Base-by-base conservation (phyloP, 2,797 vertebrate genomes). In the Austrolebias charrua region DNA sequence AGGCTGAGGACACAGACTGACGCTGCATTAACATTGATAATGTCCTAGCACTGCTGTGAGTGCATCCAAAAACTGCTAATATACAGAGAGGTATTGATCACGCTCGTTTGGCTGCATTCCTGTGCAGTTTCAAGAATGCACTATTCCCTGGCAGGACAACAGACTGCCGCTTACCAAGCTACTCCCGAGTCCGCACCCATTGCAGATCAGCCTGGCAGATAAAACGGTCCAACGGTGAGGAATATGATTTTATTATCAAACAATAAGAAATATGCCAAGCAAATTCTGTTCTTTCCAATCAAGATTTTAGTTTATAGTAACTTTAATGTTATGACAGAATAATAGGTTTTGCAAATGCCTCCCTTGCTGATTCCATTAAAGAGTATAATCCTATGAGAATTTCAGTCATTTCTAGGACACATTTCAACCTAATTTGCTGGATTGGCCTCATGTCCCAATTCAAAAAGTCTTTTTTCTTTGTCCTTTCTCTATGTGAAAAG, bases 51-150 rank as follows among this genome's bases (percentile, higher is more conserved):
- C 84, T 83, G 88, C 90, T 87, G 80, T 81, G 78, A 86, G 84
- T 86, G 90, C 87, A 88, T 88, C 83, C 70, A 85, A 88, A 90
- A 90, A 89, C 81, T 82, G 86, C 88, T 91, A 90, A 92, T 92
- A 89, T 91, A 92, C 86, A 92, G 83, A 91, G 89, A 86, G 75
- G 71, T 90, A 93, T 92, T 85, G 90, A 92, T 92, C 83, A 73
- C 78, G 78, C 76, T 79, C 51, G 70, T 87, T 60, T 89, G 92
- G 91, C 87, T 71, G 83, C 61, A 12, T 66, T 81, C 86, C 87
- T 78, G 55, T 76, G 82, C 65, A 51, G 86, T 91, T 81, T 90
- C 82, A 82, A 82, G 81, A 87, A 89, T 84, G 79, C 85, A 85
- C 80, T 87, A 79, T 76, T 62, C 79, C 72, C 71, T 76, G 75